Evolutionary conservation across 1,140 invertebrate genomes (phyloP).

Genomic region (Tenebrio molitor): DNA sequence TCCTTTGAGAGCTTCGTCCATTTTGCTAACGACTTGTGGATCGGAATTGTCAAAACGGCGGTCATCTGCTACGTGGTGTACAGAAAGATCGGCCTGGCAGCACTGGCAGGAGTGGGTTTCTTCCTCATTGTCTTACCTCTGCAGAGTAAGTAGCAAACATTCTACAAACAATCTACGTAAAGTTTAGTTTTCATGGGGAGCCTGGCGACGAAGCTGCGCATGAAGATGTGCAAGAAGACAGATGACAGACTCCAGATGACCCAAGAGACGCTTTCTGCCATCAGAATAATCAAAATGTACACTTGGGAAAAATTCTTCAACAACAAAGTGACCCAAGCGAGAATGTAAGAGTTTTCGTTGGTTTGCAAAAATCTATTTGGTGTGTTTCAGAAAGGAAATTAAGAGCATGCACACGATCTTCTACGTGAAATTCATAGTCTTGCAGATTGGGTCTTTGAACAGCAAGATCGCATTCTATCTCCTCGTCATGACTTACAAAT

Average conservation of each 20-base stretch:
- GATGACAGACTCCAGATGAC: conserved; percentile 86
- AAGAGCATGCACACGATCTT: conserved; percentile 56
- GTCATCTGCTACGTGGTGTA: conserved; percentile 84
- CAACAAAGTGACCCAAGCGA: conserved; percentile 68
- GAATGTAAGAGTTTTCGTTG: conserved; percentile 51
- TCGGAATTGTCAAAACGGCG: conserved; percentile 83
- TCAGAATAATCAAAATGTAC: conserved; percentile 90
- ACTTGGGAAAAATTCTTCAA: conserved; percentile 87
- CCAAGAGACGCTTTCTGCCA: conserved; percentile 86
- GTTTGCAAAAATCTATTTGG: conserved; percentile 10
- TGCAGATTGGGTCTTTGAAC: conserved; percentile 71
- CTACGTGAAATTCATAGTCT: conserved; percentile 57
- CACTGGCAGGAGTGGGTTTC: conserved; percentile 81
- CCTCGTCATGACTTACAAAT: conserved; percentile 81
- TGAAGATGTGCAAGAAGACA: conserved; percentile 67
- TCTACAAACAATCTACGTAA: neutral
- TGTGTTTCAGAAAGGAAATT: conserved; percentile 57
- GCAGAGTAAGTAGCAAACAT: conserved; percentile 81
- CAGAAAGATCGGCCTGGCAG: conserved; percentile 78
- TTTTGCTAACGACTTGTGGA: conserved; percentile 82
- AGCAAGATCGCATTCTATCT: conserved; percentile 70
- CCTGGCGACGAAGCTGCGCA: conserved; percentile 35
- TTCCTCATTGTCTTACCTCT: conserved; percentile 86
- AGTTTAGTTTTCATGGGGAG: conserved; percentile 49
- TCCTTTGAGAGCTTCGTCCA: conserved; percentile 77